phyloP scores from a whole-genome alignment of 92 coral and sea anemone genomes.

The Siderastrea radians region DNA sequence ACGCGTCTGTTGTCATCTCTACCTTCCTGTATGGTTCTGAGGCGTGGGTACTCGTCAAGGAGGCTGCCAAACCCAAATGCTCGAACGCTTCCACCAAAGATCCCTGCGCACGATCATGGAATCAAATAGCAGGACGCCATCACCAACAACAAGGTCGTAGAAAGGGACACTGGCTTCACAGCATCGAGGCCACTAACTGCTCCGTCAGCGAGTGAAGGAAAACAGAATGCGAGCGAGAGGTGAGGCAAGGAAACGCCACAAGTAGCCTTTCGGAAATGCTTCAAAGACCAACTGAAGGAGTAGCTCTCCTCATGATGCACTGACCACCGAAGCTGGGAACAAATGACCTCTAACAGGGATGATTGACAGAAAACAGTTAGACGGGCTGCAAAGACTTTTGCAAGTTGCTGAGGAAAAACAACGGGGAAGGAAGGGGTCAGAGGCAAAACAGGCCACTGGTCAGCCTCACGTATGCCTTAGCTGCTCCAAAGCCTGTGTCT shows the following conservation, averaged over 20 bases:
- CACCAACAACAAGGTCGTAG: slow-evolving; percentile 28
- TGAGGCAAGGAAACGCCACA: slow-evolving; percentile 22
- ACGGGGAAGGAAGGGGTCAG: slow-evolving; percentile 1
- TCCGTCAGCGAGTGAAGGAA: background rate
- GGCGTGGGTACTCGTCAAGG: background rate
- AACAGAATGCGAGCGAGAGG: too few species aligned
- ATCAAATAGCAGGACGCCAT: slow-evolving; percentile 22
- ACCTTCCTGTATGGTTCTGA: slow-evolving; percentile 22
- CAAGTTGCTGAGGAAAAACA: slow-evolving; percentile 22
- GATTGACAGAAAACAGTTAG: slow-evolving; percentile 4
- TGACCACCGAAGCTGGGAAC: slow-evolving; percentile 1
- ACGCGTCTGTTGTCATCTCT: slow-evolving; percentile 13
- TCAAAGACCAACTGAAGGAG: slow-evolving; percentile 30
- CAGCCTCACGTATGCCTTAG: background rate
- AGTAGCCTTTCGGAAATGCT: slow-evolving; percentile 26
- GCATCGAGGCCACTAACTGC: slow-evolving; percentile 14
- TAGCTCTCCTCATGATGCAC: background rate
- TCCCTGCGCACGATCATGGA: slow-evolving; percentile 34
- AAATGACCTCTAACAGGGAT: slow-evolving; percentile 22
- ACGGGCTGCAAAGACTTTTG: slow-evolving; percentile 17
- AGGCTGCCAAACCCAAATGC: slow-evolving; percentile 6
- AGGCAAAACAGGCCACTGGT: background rate
- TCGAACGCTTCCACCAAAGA: slow-evolving; percentile 46
- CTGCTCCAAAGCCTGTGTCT: slow-evolving; percentile 14
- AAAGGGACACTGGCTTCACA: slow-evolving; percentile 11